These are phyloP conservation scores for Enteromius viviparus DNA, from an alignment of 2,797 vertebrate genomes.

Conservation along the genomic window DNA sequence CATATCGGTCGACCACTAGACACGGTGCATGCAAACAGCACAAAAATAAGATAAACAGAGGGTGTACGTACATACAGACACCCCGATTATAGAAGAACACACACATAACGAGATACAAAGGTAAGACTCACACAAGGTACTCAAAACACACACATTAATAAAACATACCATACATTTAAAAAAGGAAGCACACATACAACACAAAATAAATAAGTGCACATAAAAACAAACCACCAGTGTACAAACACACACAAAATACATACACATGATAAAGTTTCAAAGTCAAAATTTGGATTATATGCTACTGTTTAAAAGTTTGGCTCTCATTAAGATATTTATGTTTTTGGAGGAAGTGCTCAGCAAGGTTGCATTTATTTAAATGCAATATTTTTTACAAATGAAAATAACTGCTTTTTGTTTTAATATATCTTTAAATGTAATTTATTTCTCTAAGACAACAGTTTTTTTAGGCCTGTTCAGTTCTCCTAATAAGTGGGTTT, in stretches of 20 bases:
- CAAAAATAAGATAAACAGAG: conserved; percentile 20
- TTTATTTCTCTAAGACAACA: background rate
- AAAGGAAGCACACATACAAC: conserved; percentile 8
- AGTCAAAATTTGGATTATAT: background rate
- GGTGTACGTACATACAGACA: conserved; percentile 12
- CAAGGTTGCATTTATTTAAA: background rate
- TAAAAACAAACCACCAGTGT: conserved; percentile 41
- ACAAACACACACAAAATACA: conserved; percentile 29
- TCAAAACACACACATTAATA: background rate
- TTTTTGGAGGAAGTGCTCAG: background rate
- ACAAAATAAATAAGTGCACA: conserved; percentile 36
- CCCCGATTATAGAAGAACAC: conserved; percentile 2
- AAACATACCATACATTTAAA: conserved; percentile 13
- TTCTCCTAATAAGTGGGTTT: background rate
- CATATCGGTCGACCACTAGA: background rate
- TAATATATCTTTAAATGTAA: background rate
- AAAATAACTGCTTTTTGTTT: background rate
- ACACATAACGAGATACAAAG: background rate
- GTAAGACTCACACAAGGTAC: conserved; percentile 8
- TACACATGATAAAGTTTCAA: conserved; percentile 8
- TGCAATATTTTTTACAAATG: too few relatives aligned
- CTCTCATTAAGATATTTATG: background rate
- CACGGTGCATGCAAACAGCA: conserved; percentile 21
- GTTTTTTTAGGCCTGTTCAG: background rate
- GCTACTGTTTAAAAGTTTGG: background rate